A percentile compares a stretch with the other conserved stretches of the same genome.
These are phyloP conservation scores for Atherinosoma microstoma DNA, from an alignment of 2,797 vertebrate genomes.

Conservation along the genomic window DNA sequence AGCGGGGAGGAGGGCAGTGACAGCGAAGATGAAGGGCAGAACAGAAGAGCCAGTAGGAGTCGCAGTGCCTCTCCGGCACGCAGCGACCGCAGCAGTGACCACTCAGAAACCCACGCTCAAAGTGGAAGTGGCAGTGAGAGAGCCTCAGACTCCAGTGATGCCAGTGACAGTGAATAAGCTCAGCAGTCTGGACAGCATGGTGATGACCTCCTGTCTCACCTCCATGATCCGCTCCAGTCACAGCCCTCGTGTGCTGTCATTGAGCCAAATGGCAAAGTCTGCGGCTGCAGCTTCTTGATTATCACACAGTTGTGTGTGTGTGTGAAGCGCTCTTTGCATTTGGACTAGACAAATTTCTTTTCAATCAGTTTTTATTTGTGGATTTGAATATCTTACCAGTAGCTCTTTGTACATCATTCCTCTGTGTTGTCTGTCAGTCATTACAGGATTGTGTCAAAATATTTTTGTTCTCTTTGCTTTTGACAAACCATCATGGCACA, in stretches of 20 bases:
- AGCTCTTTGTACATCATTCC: slow-evolving; percentile 37
- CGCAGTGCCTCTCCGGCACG: slow-evolving; percentile 86
- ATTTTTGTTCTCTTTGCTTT: slow-evolving; percentile 29
- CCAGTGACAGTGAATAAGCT: slow-evolving; percentile 88
- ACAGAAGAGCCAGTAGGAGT: slow-evolving; percentile 73
- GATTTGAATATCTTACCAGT: slow-evolving; percentile 29
- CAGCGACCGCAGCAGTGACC: slow-evolving; percentile 87
- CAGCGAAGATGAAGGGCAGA: slow-evolving; percentile 72
- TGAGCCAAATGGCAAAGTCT: slow-evolving; percentile 17
- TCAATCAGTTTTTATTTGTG: slow-evolving; percentile 59
- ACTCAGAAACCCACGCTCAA: slow-evolving; percentile 85
- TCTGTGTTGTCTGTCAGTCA: slow-evolving; percentile 31
- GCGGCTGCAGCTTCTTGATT: slow-evolving; percentile 17
- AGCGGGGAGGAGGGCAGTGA: slow-evolving; percentile 81
- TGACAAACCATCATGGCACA: slow-evolving; percentile 30
- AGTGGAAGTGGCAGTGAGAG: slow-evolving; percentile 84
- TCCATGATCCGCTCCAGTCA: slow-evolving; percentile 27
- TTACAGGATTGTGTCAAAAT: slow-evolving; percentile 42
- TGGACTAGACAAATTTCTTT: slow-evolving; percentile 20
- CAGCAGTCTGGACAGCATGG: neutral
- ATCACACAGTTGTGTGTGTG: slow-evolving; percentile 16
- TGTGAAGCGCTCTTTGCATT: slow-evolving; percentile 17
- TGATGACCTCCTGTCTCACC: neutral
- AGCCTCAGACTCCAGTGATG: slow-evolving; percentile 88
- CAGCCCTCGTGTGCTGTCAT: neutral